These are phyloP conservation scores for Augochlorella aurata DNA, from an alignment of 2,888 invertebrate genomes.

Conservation along the genomic window DNA sequence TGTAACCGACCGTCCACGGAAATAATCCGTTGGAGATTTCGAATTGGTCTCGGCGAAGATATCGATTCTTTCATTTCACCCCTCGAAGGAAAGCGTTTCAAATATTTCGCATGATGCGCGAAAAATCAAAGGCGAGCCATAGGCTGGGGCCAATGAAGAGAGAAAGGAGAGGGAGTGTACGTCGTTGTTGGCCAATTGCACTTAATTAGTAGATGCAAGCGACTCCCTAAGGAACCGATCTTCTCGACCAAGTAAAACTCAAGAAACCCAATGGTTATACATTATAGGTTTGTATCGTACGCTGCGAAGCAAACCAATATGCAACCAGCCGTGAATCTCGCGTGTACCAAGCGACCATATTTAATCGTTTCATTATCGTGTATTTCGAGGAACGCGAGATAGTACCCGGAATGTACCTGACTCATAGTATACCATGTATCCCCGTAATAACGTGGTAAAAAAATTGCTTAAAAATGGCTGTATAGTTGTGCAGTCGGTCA, in stretches of 20 bases:
- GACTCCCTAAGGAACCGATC: constrained; percentile 56
- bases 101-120: constrained; percentile 17
- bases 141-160: constrained; percentile 40
- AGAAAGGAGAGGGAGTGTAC: constrained; percentile 31
- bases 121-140: constrained; percentile 27
- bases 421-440: neutral
- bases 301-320: neutral
- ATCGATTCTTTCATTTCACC: constrained; percentile 35
- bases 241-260: constrained; percentile 32
- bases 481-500: neutral
- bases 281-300: neutral
- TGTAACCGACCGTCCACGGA: constrained; percentile 63
- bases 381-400: neutral
- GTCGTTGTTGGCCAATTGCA: constrained; percentile 76
- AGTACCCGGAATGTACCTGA: neutral
- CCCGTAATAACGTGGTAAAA: neutral
- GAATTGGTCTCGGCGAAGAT: constrained; percentile 18
- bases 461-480: neutral
- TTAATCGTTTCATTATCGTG: constrained; percentile 4
- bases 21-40: constrained; percentile 41
- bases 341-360: neutral
- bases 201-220: constrained; percentile 74
- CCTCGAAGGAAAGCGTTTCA: constrained; percentile 16
- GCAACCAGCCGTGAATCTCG: neutral
- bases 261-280: constrained; percentile 34